Evolutionary conservation across 2,113 vertebrate genomes (phyloP).

Genomic region (Syrrhaptes paradoxus): DNA sequence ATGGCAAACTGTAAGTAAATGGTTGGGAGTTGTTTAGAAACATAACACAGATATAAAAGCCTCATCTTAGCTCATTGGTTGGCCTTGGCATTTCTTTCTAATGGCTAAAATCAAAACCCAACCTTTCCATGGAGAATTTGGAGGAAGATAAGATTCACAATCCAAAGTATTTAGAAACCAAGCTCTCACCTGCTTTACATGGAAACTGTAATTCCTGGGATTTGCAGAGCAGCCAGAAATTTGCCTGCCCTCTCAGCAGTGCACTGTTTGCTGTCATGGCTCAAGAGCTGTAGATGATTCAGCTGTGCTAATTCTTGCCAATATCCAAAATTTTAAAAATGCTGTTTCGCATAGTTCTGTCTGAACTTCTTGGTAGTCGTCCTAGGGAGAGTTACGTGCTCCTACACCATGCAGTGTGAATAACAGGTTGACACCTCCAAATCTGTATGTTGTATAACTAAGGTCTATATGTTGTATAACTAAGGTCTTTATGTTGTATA

Average conservation of each 20-base stretch:
- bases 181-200: slow-evolving; percentile 24
- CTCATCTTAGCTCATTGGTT: not conserved
- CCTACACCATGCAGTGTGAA: not conserved
- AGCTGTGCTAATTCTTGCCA: not conserved
- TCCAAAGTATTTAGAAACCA: slow-evolving; percentile 24
- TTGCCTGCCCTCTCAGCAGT: not conserved
- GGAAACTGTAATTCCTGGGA: slow-evolving; percentile 25
- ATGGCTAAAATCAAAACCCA: not conserved
- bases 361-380: not conserved
- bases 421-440: not conserved
- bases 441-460: not conserved
- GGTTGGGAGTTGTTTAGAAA: not conserved
- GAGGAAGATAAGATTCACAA: not conserved
- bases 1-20: not conserved
- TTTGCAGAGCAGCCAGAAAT: not conserved
- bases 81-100: not conserved
- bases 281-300: not conserved
- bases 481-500: not conserved
- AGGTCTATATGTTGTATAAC: not conserved
- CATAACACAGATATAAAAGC: not conserved
- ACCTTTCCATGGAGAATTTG: not conserved
- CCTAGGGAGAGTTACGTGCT: not conserved
- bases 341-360: not conserved
- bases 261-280: not conserved
- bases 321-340: not conserved